Base-by-base conservation (phyloP, 2,888 invertebrate genomes). In the Caenorhabditis drosophilae region DNA sequence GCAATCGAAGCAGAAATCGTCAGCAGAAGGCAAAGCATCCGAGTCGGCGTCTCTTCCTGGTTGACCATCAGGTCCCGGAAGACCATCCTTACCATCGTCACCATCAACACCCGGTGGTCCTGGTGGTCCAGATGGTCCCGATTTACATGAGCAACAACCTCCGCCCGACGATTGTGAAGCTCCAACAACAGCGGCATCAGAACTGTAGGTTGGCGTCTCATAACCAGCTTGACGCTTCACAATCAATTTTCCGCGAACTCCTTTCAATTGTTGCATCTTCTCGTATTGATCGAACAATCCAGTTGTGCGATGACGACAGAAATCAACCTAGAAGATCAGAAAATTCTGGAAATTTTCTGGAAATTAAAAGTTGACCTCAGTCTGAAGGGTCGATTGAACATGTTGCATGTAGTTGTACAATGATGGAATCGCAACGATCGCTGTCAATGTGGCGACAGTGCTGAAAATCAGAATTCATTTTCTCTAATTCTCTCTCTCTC, bases 331-430 rank as follows among this genome's bases (percentile, higher is more conserved):
- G 23, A 58, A 34, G 25, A 9, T 31, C 31, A 12, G 12, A 31
- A 31, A 31, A 31, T 31, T 31, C 31, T 31, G 12, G 31, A 31
- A 31, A 31, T 9, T 6, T 31, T 31, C 22, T 7, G 4, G 31
- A 6, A 31, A 9, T 12, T 9, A 12, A 31, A 31, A 31, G 6
- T 31, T 47, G 35, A 79, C 67, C 72, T 80, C 80, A 35, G 75
- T 76, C 61, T 78, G 78, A 36, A 83, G 73, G 40, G 77, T 71
- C 7, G 78, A 75, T 66, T 81, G 81, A 18, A 83, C 79, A 64
- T 76, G 75, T 55, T 80, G 80, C 68, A 82, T 77, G 73, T 83
- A 82, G 66, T 75, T 81, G 75, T 81, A 83, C 58, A 83, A 72
- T 73, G 80, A 75, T 36, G 83, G 83, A 40, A 83, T 73, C 57